phyloP scores from a whole-genome alignment of 2,113 vertebrate species.

The Mormoops blainvillei region DNA sequence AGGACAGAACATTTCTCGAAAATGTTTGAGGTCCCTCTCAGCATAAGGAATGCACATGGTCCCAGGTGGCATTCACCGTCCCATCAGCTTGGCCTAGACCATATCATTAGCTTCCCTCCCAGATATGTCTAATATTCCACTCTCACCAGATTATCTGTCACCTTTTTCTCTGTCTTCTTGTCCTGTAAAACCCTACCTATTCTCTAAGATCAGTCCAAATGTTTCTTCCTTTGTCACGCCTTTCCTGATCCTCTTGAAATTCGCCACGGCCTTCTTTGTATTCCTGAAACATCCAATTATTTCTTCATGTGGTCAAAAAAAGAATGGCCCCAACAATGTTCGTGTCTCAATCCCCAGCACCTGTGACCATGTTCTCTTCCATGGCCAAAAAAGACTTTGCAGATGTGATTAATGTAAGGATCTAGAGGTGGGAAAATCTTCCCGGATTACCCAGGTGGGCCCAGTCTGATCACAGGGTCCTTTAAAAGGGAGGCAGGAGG shows the following conservation, averaged over 20 bases:
- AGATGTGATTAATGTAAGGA: background rate
- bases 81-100: background rate
- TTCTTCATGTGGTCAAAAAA: background rate
- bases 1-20: background rate
- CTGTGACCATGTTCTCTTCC: background rate
- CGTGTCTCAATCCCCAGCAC: background rate
- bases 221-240: background rate
- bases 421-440: background rate
- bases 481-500: background rate
- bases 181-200: background rate
- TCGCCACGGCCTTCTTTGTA: background rate
- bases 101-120: background rate
- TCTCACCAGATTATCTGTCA: background rate
- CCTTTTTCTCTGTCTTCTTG: background rate
- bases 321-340: background rate
- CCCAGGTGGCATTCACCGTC: background rate
- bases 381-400: background rate
- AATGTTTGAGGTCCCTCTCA: background rate
- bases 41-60: background rate
- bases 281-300: background rate
- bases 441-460: background rate
- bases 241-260: background rate
- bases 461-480: background rate
- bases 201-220: background rate
- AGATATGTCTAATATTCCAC: background rate